A percentile compares a stretch with the other conserved stretches of the same genome.
Conservation (phyloP, 2,888 invertebrate species). For the Neoitamus cyanurus region DNA sequence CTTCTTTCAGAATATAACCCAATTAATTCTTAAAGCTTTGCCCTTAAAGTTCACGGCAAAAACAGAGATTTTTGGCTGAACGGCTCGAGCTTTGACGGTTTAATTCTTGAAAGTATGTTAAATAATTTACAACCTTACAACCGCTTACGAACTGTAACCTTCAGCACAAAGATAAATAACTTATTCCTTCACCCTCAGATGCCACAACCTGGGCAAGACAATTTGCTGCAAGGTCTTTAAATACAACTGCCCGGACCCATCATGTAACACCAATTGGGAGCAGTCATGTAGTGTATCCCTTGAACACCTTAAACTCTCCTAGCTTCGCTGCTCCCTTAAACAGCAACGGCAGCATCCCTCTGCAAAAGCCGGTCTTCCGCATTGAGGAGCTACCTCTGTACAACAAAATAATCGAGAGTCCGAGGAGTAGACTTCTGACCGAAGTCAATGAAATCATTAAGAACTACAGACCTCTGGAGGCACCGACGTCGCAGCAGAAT, state of each 20-base stretch:
- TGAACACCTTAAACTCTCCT: not conserved
- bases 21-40: not conserved
- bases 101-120: no score
- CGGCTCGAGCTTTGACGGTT: no score
- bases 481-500: slow-evolving; percentile 54
- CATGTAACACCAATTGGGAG: not conserved
- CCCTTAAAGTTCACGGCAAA: not conserved
- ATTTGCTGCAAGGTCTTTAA: not conserved
- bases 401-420: slow-evolving; percentile 58
- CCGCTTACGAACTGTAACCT: not conserved
- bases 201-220: not conserved
- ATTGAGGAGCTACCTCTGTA: slow-evolving; percentile 58
- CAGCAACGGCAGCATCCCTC: not conserved
- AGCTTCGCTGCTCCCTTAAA: not conserved
- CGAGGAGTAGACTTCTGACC: slow-evolving; percentile 57
- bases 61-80: not conserved
- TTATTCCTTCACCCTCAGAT: not conserved
- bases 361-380: not conserved
- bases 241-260: not conserved
- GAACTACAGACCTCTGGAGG: not conserved
- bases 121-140: no score
- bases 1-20: not conserved
- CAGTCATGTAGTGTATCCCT: not conserved
- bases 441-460: slow-evolving; percentile 60
- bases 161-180: not conserved